These are phyloP conservation scores for Neostethus bicornis DNA, from an alignment of 2,797 vertebrate species.

Conservation along the genomic window DNA sequence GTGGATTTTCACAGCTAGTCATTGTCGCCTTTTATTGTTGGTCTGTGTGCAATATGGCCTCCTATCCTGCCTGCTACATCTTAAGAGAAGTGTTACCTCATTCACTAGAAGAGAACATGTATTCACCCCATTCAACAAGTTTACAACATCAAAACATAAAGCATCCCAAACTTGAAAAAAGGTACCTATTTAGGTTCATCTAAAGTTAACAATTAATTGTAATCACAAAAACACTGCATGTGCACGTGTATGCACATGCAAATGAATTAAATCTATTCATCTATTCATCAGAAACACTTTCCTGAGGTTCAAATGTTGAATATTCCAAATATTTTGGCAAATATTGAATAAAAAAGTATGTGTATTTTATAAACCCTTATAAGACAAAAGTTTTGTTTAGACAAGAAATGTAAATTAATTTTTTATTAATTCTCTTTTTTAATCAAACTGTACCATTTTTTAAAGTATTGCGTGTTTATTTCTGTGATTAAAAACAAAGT, in stretches of 20 bases:
- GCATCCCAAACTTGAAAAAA: conserved; percentile 24
- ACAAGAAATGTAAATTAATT: too few species aligned
- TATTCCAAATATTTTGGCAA: too few species aligned
- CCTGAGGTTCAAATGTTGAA: too few species aligned
- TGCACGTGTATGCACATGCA: too few species aligned
- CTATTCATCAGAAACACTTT: too few species aligned
- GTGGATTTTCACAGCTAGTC: conserved; percentile 46
- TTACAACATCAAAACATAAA: conserved; percentile 43
- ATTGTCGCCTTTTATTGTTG: conserved; percentile 50
- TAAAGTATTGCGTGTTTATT: background rate
- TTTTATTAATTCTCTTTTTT: too few species aligned
- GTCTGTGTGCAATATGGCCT: conserved; percentile 56
- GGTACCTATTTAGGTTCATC: too few species aligned
- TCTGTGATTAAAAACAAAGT: background rate
- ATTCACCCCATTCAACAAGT: conserved; percentile 48
- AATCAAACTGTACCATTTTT: too few species aligned
- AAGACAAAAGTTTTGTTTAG: too few species aligned
- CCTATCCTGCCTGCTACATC: conserved; percentile 63
- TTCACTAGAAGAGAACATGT: conserved; percentile 67
- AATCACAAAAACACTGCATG: conserved; percentile 23
- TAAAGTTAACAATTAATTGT: background rate
- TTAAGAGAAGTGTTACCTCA: conserved; percentile 67
- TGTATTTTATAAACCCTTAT: too few species aligned
- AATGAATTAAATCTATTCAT: too few species aligned
- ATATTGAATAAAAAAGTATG: too few species aligned